These are phyloP conservation scores for Neodontobutis hainanensis DNA, from an alignment of 2,113 vertebrate species.

Conservation along the genomic window DNA sequence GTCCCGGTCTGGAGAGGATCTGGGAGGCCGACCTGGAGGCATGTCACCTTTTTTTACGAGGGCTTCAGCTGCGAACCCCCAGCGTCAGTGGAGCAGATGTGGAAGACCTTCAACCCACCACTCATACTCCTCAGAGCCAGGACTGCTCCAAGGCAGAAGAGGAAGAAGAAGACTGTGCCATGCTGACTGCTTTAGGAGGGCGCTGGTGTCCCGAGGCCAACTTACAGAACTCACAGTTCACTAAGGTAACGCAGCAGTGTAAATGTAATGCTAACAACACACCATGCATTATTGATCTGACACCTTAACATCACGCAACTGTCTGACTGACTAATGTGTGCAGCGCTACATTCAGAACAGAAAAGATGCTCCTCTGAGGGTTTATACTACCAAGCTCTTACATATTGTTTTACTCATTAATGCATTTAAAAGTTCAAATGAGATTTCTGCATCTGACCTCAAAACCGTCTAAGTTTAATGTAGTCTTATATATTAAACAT, in stretches of 20 bases:
- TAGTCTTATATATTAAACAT: not conserved
- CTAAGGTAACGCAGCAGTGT: conserved; percentile 78
- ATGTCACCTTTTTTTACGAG: conserved; percentile 83
- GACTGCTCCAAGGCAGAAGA: conserved; percentile 68
- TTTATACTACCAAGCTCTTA: not conserved
- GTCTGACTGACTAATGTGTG: conserved; percentile 10
- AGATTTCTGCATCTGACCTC: conserved; percentile 18
- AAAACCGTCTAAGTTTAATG: not conserved
- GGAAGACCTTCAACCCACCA: conserved; percentile 66
- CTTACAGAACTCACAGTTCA: conserved; percentile 75
- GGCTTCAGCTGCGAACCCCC: conserved; percentile 78
- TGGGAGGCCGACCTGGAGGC: conserved; percentile 90
- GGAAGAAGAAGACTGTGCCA: conserved; percentile 62
- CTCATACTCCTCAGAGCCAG: conserved; percentile 37
- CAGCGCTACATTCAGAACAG: conserved; percentile 15
- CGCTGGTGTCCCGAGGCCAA: conserved; percentile 64
- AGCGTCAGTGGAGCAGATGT: conserved; percentile 64
- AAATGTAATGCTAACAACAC: conserved; percentile 23
- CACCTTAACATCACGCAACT: not conserved
- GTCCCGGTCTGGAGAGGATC: conserved; percentile 82
- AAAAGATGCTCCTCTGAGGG: conserved; percentile 20
- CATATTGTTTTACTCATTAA: conserved; percentile 14
- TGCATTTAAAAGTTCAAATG: conserved; percentile 40
- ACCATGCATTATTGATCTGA: conserved; percentile 26
- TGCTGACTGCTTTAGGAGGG: conserved; percentile 66